Percentiles rank a stretch among this genome's conserved stretches.
Conservation (phyloP, 37 sponge, comb jelly and placozoan species). For the Beroe ovata region DNA sequence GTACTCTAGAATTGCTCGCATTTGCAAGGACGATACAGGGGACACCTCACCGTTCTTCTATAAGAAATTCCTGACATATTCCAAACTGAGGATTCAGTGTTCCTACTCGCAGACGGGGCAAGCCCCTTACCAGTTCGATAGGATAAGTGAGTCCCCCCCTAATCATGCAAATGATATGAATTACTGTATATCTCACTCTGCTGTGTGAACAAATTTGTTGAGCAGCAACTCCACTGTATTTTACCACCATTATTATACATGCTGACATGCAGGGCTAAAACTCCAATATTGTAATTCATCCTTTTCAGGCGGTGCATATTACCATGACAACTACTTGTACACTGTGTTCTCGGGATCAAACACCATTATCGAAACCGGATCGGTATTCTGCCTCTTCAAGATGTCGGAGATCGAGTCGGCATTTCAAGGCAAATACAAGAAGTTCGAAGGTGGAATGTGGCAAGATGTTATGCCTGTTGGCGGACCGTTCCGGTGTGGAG, state of each 20-base stretch:
- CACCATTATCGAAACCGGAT: constrained; percentile 63
- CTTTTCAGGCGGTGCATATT: constrained; percentile 57
- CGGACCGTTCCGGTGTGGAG: constrained; percentile 26
- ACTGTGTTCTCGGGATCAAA: constrained; percentile 61
- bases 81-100: constrained; percentile 64
- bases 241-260: too few species aligned
- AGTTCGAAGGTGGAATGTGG: background rate
- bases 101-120: constrained; percentile 59
- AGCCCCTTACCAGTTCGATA: constrained; percentile 59
- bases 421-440: constrained; percentile 32
- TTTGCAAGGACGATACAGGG: constrained; percentile 55
- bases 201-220: too few species aligned
- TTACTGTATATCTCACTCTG: too few species aligned
- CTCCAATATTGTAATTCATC: too few species aligned
- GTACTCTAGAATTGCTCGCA: constrained; percentile 29
- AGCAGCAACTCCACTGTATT: too few species aligned
- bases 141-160: constrained; percentile 17
- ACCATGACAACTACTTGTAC: constrained; percentile 41
- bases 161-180: too few species aligned
- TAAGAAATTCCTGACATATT: constrained; percentile 30
- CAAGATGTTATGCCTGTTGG: constrained; percentile 10
- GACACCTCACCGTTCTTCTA: constrained; percentile 42
- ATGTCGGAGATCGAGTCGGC: constrained; percentile 33
- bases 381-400: constrained; percentile 60
- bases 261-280: too few species aligned